A percentile compares a stretch with the other conserved stretches of the same genome.
phyloP scores from a whole-genome alignment of 2,113 vertebrate genomes.

The Percopsis transmontana region DNA sequence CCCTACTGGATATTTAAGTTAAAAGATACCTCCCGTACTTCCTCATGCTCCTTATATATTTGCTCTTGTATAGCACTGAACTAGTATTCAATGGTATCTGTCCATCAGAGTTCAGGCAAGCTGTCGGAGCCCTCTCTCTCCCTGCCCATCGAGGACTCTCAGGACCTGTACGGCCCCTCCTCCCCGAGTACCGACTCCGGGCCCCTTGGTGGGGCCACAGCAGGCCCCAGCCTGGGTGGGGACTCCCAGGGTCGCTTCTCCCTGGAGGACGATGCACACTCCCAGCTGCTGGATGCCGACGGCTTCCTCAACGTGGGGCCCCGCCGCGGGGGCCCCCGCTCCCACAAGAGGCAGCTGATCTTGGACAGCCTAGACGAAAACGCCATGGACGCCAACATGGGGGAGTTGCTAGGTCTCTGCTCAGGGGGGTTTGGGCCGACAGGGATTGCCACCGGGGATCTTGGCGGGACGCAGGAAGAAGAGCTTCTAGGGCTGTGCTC shows the following conservation, averaged over 20 bases:
- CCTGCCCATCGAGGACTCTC: slow-evolving; percentile 96
- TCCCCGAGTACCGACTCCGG: slow-evolving; percentile 86
- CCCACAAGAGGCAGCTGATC: slow-evolving; percentile 84
- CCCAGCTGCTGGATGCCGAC: slow-evolving; percentile 94
- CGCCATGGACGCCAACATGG: slow-evolving; percentile 98
- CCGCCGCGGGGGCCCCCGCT: slow-evolving; percentile 40
- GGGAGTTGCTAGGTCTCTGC: slow-evolving; percentile 90
- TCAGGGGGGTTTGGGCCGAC: slow-evolving; percentile 82
- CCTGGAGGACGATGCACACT: slow-evolving; percentile 93
- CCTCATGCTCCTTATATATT: too few relatives aligned
- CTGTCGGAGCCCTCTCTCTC: slow-evolving; percentile 90
- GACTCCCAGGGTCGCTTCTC: slow-evolving; percentile 90
- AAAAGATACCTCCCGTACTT: too few relatives aligned
- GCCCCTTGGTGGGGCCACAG: slow-evolving; percentile 58
- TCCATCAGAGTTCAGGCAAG: slow-evolving; percentile 91
- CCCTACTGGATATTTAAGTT: too few relatives aligned
- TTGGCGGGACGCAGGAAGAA: slow-evolving; percentile 67
- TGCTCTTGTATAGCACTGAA: too few relatives aligned
- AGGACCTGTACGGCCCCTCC: slow-evolving; percentile 92
- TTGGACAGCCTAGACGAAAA: slow-evolving; percentile 95
- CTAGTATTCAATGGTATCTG: background rate
- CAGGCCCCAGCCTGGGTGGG: slow-evolving; percentile 56
- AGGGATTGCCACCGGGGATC: background rate
- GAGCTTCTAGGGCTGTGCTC: slow-evolving; percentile 82
- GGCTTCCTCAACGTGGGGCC: slow-evolving; percentile 86